Base-by-base conservation (phyloP, 92 coral and sea anemone genomes). In the Siderastrea siderea region DNA sequence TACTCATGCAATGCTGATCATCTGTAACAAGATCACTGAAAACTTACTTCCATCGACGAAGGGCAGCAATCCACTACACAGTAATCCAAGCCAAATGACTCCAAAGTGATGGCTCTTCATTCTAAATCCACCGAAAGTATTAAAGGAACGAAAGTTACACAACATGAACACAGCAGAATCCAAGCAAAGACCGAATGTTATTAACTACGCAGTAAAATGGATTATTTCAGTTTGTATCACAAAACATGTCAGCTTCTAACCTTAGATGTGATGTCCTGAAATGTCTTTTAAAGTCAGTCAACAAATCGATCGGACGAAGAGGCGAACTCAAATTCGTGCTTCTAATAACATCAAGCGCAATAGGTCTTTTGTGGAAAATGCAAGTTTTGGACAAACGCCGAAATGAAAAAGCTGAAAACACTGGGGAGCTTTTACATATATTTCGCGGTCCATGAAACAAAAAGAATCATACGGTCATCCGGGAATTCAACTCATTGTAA, bases 371-470 rank as follows among this genome's bases (percentile, higher is more conserved):
- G 8, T 19, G 17, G 38, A 48, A 47, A 14, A 64, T 57, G 51
- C 15, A 81, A 1, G 3, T 53, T 69, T 67, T 46, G 7, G 9
- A 51, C 51, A 7, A 44, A 51, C 3, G 44, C 66, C 54, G 0
- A 44, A 81, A 13, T 7, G 73, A 3, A 48, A 17, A 57, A 5
- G 38, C 44, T 53, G 49, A 59, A 67, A 6, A 43, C 10, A 43
- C 0, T 7, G 8, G 4, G 44, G 13, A 16, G 1, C 26, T 11
- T 50, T 55, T 69, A 4, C 86, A 82, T 57, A 82, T 47, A 44
- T 82, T 82, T 70, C 78, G 68, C 78, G 78, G 68, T 57, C 68
- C 68, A 55, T n/a, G 13, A 57, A 11, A 57, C 65, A 46, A 47
- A 10, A 12, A 70, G 58, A 70, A 82, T 82, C 1, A 45, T 26